A percentile compares a stretch with the other conserved stretches of the same genome.
These are phyloP conservation scores for Umimayanthus chanpuru DNA, from an alignment of 92 coral and sea anemone species.

Conservation along the genomic window DNA sequence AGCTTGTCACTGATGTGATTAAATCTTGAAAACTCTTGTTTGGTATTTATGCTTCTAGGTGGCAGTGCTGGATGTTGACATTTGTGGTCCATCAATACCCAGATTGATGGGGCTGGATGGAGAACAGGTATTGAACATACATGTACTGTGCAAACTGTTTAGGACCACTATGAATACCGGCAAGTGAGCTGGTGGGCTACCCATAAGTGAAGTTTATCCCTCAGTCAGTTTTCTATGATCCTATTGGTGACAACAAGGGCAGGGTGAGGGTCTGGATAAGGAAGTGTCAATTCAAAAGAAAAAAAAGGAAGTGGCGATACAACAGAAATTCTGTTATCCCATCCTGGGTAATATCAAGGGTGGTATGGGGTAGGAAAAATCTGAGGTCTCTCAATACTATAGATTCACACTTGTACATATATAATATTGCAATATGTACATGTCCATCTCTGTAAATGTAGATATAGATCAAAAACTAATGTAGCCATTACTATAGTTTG, in stretches of 20 bases:
- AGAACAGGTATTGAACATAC: constrained; percentile 78
- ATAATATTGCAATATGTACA: no score
- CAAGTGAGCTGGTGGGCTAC: background rate
- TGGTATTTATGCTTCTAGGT: constrained; percentile 52
- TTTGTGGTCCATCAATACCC: constrained; percentile 99
- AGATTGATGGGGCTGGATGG: constrained; percentile 97
- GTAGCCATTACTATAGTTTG: no score
- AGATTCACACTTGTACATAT: no score
- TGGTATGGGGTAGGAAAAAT: background rate
- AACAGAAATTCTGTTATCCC: no score
- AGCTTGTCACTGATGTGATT: background rate
- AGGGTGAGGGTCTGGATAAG: no score
- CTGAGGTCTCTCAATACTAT: background rate
- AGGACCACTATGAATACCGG: background rate
- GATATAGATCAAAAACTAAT: no score
- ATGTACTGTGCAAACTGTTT: background rate
- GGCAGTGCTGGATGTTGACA: constrained; percentile 94
- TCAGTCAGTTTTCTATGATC: background rate
- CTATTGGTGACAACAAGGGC: background rate
- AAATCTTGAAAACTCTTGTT: no score
- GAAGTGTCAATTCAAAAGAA: no score
- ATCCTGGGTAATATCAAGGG: no score
- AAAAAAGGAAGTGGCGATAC: no score
- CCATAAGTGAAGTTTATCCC: no score
- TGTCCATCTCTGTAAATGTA: no score